Percentiles rank a stretch among this genome's conserved stretches.
These are phyloP conservation scores for Hypotaenidia philippensis DNA, from an alignment of 2,797 vertebrate species.

Conservation along the genomic window DNA sequence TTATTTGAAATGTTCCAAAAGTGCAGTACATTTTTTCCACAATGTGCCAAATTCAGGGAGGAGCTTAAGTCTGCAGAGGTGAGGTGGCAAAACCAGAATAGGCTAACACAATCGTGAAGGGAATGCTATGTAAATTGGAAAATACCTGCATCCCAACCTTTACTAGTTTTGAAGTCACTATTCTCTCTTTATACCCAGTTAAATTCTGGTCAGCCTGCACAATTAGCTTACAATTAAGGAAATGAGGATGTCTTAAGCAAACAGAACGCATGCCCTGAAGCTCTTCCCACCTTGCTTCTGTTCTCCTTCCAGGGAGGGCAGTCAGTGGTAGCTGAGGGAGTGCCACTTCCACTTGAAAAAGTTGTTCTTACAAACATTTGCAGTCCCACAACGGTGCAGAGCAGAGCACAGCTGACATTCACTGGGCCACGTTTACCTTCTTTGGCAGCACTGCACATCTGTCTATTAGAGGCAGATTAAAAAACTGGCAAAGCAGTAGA, in stretches of 20 bases:
- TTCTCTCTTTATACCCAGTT: not conserved
- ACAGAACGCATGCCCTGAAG: not conserved
- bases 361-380: not conserved
- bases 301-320: not conserved
- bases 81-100: not conserved
- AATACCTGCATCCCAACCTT: not conserved
- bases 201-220: not conserved
- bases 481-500: not conserved
- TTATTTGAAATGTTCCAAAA: not conserved
- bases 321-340: not conserved
- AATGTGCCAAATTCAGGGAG: not conserved
- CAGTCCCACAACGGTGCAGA: not conserved
- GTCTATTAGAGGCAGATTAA: not conserved
- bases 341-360: not conserved
- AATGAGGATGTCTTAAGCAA: not conserved
- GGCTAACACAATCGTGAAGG: not conserved
- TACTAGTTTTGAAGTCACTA: not conserved
- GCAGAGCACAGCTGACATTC: accelerated
- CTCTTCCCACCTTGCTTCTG: not conserved
- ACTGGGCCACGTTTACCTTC: not conserved
- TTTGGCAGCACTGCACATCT: not conserved
- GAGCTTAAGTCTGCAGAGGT: not conserved
- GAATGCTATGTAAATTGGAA: not conserved
- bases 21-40: not conserved
- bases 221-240: constrained; percentile 4